These are phyloP conservation scores for Chelidonichthys spinosus DNA, from an alignment of 2,797 vertebrate genomes.

Conservation along the genomic window DNA sequence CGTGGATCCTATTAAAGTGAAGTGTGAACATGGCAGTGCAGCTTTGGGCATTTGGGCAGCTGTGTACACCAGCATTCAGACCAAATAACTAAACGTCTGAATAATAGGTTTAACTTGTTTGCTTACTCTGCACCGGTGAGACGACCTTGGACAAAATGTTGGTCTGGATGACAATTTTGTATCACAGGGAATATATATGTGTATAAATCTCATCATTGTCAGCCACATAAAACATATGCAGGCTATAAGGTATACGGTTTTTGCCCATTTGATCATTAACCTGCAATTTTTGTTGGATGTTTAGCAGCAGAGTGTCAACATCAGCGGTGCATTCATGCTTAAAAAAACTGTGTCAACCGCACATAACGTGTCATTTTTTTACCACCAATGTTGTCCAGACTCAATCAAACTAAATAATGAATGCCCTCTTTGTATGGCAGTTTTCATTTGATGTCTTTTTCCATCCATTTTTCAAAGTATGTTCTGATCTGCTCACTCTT, in stretches of 20 bases:
- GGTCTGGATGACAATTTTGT: conserved; percentile 16
- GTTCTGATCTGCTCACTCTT: neutral
- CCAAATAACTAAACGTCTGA: conserved; percentile 54
- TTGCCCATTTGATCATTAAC: neutral
- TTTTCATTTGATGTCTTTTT: conserved; percentile 3
- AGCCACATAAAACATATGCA: conserved; percentile 1
- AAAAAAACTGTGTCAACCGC: neutral
- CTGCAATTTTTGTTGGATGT: neutral
- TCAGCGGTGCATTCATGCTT: neutral
- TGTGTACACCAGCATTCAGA: conserved; percentile 41
- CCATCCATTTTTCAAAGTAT: neutral
- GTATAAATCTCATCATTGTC: conserved; percentile 17
- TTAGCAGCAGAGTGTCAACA: neutral
- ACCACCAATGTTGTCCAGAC: neutral
- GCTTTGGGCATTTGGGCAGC: conserved; percentile 26
- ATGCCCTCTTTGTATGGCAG: neutral
- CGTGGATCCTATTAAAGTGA: conserved; percentile 72
- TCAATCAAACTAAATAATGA: neutral
- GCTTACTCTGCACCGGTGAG: conserved; percentile 8
- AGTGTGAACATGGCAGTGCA: conserved; percentile 46
- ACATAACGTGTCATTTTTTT: conserved; percentile 10
- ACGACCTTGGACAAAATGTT: conserved; percentile 13
- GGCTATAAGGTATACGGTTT: neutral
- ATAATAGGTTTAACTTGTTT: conserved; percentile 52
- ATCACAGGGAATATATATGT: neutral